These are phyloP conservation scores for Pomatostomus ruficeps DNA, from an alignment of 2,113 vertebrate genomes.

Conservation along the genomic window DNA sequence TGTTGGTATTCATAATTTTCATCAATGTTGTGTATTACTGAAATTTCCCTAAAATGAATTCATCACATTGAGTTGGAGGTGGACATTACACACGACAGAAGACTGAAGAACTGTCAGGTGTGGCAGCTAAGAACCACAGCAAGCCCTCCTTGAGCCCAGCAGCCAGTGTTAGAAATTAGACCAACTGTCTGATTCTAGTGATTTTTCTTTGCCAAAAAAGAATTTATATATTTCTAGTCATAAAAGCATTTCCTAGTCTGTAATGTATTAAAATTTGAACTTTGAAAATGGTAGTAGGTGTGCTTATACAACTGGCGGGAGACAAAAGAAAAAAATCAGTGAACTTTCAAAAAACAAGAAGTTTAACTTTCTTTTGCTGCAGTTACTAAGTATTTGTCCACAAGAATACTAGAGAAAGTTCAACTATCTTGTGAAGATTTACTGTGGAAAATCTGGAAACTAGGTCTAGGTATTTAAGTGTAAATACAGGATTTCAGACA, in stretches of 20 bases:
- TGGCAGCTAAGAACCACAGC: background rate
- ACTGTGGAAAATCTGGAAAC: background rate
- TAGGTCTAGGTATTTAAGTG: background rate
- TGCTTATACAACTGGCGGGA: background rate
- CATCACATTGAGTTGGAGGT: background rate
- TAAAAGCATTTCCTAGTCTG: background rate
- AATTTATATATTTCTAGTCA: background rate
- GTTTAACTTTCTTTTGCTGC: background rate
- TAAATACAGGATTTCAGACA: background rate
- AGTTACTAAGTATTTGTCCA: background rate
- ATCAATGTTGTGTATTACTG: background rate
- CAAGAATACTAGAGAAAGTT: background rate
- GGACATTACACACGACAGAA: background rate
- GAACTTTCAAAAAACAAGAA: background rate
- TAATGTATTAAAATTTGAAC: background rate
- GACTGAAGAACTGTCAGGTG: background rate
- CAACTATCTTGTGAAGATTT: background rate
- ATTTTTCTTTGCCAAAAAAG: background rate
- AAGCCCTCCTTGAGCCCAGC: background rate
- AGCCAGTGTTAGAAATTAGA: background rate
- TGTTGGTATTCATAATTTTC: background rate
- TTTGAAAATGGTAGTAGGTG: background rate
- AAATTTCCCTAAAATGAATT: background rate
- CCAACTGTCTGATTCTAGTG: background rate
- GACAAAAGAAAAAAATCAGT: background rate